Evolutionary conservation across 30 jellyfish, hydroid and myxozoan genomes (phyloP).

Genomic region (Sanderia malayensis): DNA sequence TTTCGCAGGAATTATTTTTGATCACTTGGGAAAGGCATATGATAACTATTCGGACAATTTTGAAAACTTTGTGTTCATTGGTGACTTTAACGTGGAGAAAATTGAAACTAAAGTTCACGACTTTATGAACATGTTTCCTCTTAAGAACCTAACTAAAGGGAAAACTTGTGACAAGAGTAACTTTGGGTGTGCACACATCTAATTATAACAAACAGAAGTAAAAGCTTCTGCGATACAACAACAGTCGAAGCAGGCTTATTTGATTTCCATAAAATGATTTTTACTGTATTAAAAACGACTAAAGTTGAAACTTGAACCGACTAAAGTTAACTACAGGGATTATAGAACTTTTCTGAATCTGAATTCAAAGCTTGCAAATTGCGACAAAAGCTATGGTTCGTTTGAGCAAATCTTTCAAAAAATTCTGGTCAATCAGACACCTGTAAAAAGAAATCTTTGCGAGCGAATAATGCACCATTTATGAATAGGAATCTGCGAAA

Average conservation of each 20-base stretch:
- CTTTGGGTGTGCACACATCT: conserved; percentile 11
- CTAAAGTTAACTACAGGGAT: conserved; percentile 3
- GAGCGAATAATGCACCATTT: conserved; percentile 8
- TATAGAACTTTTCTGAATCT: conserved; percentile 4
- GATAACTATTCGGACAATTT: conserved; percentile 10
- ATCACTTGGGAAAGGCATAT: conserved; percentile 8
- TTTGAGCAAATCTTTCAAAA: not conserved
- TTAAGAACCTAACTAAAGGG: conserved; percentile 2
- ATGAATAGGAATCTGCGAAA: conserved; percentile 9
- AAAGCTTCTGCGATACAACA: conserved; percentile 11
- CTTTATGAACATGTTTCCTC: conserved; percentile 20
- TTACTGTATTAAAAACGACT: conserved; percentile 12
- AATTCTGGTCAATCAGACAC: conserved; percentile 4
- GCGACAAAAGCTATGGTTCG: not conserved
- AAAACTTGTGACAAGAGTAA: conserved; percentile 21
- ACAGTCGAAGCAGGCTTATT: conserved; percentile 22
- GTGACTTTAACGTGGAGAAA: conserved; percentile 20
- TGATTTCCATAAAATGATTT: conserved; percentile 23
- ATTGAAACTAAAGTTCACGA: not conserved
- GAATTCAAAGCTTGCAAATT: not conserved
- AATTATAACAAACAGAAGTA: conserved; percentile 7
- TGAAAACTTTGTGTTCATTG: conserved; percentile 19
- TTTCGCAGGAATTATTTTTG: conserved; percentile 9
- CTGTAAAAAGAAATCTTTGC: conserved; percentile 7
- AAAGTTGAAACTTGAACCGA: conserved; percentile 7